Evolutionary conservation across 2,113 vertebrate genomes (phyloP).

Genomic region (Zosterops borbonicus): DNA sequence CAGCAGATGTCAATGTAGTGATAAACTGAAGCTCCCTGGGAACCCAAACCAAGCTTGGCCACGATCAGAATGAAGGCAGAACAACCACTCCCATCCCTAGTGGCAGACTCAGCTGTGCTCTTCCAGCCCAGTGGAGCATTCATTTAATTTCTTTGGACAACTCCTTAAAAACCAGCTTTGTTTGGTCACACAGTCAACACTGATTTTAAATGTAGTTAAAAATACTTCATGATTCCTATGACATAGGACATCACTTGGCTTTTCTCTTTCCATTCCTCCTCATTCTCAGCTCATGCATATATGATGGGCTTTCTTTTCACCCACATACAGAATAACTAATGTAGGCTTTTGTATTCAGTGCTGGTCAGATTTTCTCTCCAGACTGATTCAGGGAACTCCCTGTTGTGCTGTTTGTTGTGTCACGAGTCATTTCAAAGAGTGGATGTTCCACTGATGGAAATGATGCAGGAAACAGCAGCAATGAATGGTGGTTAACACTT

Average conservation of each 20-base stretch:
- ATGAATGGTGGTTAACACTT: constrained; percentile 12
- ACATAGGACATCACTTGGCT: not conserved
- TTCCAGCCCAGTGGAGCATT: not conserved
- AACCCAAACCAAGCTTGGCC: not conserved
- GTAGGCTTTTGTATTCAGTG: not conserved
- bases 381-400: not conserved
- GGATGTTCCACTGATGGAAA: constrained; percentile 13
- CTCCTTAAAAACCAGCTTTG: not conserved
- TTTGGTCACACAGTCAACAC: not conserved
- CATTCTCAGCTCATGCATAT: not conserved
- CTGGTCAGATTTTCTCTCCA: not conserved
- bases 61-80: not conserved
- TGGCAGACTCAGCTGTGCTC: not conserved
- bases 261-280: not conserved
- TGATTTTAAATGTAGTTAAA: not conserved
- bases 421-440: not conserved
- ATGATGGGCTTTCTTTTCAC: not conserved
- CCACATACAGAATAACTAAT: not conserved
- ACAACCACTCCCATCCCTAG: rapidly evolving
- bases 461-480: not conserved
- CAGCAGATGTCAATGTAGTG: constrained; percentile 22
- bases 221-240: not conserved
- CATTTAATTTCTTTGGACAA: not conserved
- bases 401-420: not conserved
- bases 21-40: not conserved